Conservation (phyloP, 1,140 invertebrate species). For the Halesus radiatus region DNA sequence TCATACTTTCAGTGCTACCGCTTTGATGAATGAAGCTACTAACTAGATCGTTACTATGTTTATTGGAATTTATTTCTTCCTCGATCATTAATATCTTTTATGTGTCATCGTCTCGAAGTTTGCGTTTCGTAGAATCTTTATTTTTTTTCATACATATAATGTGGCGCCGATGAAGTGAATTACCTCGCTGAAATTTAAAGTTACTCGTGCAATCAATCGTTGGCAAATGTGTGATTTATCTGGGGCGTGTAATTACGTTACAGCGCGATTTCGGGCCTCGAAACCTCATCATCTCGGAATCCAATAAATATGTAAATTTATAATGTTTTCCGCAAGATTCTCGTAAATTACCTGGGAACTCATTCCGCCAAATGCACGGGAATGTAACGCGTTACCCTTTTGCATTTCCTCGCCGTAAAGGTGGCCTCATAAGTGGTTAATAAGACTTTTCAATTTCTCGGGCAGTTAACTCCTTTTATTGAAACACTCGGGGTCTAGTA, state of each 20-base stretch:
- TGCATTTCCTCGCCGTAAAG: neutral
- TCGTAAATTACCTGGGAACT: conserved; percentile 23
- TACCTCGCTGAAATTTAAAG: no score
- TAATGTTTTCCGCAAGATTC: neutral
- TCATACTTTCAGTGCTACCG: neutral
- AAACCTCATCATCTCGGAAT: neutral
- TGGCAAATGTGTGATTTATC: no score
- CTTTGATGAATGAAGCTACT: neutral
- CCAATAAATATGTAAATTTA: conserved; percentile 39
- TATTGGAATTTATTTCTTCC: neutral
- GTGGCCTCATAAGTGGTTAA: conserved; percentile 6
- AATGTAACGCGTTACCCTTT: conserved; percentile 14
- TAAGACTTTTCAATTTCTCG: conserved; percentile 18
- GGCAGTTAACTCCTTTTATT: neutral
- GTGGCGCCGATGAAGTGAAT: no score
- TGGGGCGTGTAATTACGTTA: no score
- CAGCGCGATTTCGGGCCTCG: neutral
- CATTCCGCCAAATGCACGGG: conserved; percentile 11
- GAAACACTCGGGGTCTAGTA: no score
- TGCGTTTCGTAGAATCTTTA: no score
- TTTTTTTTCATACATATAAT: no score
- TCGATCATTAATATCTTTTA: no score
- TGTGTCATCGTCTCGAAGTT: no score
- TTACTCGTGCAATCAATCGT: no score
- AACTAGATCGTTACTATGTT: neutral